A percentile compares a stretch with the other conserved stretches of the same genome.
Conservation (phyloP, 2,888 invertebrate genomes). For the Heliconius ismenius region DNA sequence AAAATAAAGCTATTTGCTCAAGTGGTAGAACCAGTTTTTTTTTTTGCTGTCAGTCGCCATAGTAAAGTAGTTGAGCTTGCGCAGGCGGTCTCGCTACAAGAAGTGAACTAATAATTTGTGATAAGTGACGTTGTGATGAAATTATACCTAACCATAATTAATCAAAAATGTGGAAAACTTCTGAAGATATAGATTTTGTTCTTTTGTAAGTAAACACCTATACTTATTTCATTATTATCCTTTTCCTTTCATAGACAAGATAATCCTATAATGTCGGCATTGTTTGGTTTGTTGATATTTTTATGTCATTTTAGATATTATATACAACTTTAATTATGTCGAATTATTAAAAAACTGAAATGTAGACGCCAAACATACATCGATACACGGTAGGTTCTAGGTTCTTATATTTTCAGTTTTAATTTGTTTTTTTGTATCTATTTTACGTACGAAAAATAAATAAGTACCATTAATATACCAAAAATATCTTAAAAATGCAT, state of each 20-base stretch:
- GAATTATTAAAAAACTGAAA: no score
- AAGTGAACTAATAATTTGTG: neutral
- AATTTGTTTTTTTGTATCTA: no score
- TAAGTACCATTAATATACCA: no score
- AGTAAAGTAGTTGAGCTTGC: neutral
- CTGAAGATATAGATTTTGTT: constrained; percentile 51
- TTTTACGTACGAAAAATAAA: neutral
- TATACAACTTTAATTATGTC: no score
- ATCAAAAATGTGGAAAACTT: constrained; percentile 54
- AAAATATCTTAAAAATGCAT: neutral
- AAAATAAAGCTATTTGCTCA: constrained; percentile 1
- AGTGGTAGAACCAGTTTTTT: constrained; percentile 37
- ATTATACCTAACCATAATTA: constrained; percentile 4
- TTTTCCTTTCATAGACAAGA: neutral
- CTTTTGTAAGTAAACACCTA: constrained; percentile 54
- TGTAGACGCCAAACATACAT: no score
- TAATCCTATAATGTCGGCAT: neutral
- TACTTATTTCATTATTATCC: neutral
- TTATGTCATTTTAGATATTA: no score
- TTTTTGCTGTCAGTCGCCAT: neutral
- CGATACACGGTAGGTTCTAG: neutral
- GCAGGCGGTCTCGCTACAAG: constrained; percentile 1
- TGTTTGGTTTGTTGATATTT: no score
- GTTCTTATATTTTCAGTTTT: neutral
- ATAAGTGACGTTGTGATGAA: constrained; percentile 20